Evolutionary conservation across 2,888 invertebrate species (phyloP), one percentile per base, ranked within the genome.

Genomic region (Tetramorium bicarinatum): DNA sequence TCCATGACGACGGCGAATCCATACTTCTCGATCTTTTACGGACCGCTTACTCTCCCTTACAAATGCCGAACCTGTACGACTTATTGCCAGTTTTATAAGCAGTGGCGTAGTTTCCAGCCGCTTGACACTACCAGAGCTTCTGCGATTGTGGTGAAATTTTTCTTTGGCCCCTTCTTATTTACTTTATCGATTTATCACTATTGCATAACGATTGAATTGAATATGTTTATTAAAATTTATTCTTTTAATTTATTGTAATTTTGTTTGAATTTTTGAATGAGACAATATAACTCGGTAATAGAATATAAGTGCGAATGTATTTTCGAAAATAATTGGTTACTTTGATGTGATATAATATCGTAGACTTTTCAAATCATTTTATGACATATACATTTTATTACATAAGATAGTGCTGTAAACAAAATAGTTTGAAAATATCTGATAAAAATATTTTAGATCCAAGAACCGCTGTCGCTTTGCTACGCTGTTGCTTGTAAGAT

Each of bases 11-110:
- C 76, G 74, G 44, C 85, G 87, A 79, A 81, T 79, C 54, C 38
- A 61, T 52, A 74, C 56, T 71, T 66, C 82, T 88, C 82, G 85
- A 89, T 89, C 89, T 86, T 89, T 86, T 84, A 87, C 85, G 87
- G 81, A 52, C 84, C 67, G 44, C 11, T 47, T 64, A 71, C 67
- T 72, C 61, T 56, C 52, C 61, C 62, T 25, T 25, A 64, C 54
- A 72, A 29, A 69, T 52, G 52, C 29, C 21, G n/a, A 56, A 9
- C 38, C 25, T 56, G 34, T 18, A 54, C 80, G 77, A 87, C 75
- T 86, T 82, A 89, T 87, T 84, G 82, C 83, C 44, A 75, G 59
- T 25, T 64, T 64, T 72, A 41, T n/a, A 59, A 38, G 18, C 21
- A 59, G 21, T 62, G 66, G 21, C 44, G 44, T 44, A 49, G 54